A percentile compares a stretch with the other conserved stretches of the same genome.
Evolutionary conservation across 2,797 vertebrate genomes (phyloP).

Genomic region (Poeciliopsis presidionis): DNA sequence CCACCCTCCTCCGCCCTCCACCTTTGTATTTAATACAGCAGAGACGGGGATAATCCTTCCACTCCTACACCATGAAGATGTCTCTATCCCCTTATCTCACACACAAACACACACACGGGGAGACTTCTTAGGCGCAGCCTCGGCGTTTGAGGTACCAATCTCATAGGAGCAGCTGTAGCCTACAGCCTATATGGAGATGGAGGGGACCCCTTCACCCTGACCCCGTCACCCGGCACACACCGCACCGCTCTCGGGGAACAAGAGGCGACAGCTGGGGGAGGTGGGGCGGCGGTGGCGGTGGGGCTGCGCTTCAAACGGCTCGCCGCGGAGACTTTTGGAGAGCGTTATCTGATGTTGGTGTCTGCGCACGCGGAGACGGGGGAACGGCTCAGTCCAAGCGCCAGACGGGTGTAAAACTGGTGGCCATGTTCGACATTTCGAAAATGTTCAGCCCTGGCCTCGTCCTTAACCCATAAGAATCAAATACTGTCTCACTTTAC

Average conservation of each 20-base stretch:
- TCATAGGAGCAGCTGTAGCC: constrained; percentile 81
- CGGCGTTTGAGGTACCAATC: constrained; percentile 80
- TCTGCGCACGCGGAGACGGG: constrained; percentile 62
- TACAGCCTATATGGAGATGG: constrained; percentile 82
- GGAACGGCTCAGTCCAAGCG: constrained; percentile 40
- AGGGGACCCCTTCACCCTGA: constrained; percentile 78
- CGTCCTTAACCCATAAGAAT: background rate
- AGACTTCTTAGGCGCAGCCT: constrained; percentile 69
- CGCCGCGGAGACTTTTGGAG: constrained; percentile 69
- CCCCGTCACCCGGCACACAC: constrained; percentile 73
- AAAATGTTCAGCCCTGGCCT: background rate
- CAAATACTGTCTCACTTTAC: background rate
- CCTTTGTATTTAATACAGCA: constrained; percentile 75
- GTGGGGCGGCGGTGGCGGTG: too few species aligned
- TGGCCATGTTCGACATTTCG: background rate
- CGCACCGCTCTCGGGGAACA: constrained; percentile 67
- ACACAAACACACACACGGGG: constrained; percentile 54
- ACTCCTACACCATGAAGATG: constrained; percentile 73
- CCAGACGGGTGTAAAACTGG: constrained; percentile 39
- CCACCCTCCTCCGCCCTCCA: background rate
- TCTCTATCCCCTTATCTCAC: constrained; percentile 76
- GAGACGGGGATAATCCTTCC: constrained; percentile 75
- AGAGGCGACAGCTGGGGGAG: constrained; percentile 63
- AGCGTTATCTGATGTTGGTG: constrained; percentile 75
- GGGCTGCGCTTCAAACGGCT: constrained; percentile 69